Percentiles rank a stretch among this genome's conserved stretches.
phyloP scores from a whole-genome alignment of 1,140 invertebrate species.

The Aradophagus sp. region DNA sequence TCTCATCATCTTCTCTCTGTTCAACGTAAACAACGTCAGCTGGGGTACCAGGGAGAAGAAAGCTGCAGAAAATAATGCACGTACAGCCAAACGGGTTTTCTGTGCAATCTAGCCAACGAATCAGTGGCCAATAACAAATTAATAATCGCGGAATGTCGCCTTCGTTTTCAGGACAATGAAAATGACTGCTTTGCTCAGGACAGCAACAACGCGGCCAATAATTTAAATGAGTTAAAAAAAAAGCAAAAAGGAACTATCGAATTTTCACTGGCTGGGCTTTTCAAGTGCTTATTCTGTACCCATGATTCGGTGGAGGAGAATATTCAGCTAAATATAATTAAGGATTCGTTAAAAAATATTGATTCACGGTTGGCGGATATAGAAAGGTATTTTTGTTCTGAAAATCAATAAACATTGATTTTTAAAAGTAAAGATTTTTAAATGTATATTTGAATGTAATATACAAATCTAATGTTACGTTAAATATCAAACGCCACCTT shows the following conservation, averaged over 20 bases:
- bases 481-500: no score
- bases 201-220: no score
- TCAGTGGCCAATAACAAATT: not conserved
- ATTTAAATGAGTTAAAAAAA: slow-evolving; percentile 42
- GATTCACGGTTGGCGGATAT: slow-evolving; percentile 74
- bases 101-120: slow-evolving; percentile 10
- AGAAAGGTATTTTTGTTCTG: slow-evolving; percentile 64
- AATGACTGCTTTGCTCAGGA: no score
- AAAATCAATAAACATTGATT: no score
- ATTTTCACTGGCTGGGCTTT: slow-evolving; percentile 78
- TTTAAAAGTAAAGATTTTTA: no score
- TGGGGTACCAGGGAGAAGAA: slow-evolving; percentile 91
- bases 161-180: no score
- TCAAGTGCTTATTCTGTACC: slow-evolving; percentile 79
- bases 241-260: slow-evolving; percentile 78
- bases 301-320: slow-evolving; percentile 76
- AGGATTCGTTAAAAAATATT: slow-evolving; percentile 75
- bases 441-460: no score
- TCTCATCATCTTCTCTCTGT: slow-evolving; percentile 91
- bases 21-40: slow-evolving; percentile 91
- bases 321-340: slow-evolving; percentile 76
- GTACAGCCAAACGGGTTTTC: not conserved
- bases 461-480: no score
- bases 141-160: not conserved
- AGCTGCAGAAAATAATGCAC: slow-evolving; percentile 34